Conservation (phyloP, 2,797 vertebrate genomes). For the Hyperoplus lanceolatus region DNA sequence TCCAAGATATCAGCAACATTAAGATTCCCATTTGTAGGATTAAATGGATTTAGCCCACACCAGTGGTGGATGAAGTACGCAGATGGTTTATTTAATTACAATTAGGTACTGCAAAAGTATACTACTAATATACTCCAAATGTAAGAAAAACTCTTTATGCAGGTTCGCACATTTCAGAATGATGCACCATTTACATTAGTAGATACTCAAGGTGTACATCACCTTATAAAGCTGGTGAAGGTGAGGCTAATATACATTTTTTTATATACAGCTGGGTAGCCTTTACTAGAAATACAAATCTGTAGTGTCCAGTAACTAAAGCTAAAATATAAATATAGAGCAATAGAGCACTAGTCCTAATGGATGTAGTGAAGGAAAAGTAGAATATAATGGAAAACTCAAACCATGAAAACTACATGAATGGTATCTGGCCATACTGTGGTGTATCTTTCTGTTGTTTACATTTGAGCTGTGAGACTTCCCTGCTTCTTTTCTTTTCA, state of each 20-base stretch:
- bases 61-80: too few relatives aligned
- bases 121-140: background rate
- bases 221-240: background rate
- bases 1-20: conserved; percentile 1
- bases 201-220: background rate
- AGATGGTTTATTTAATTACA: background rate
- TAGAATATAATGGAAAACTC: too few relatives aligned
- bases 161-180: background rate
- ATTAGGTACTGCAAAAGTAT: background rate
- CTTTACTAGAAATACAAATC: too few relatives aligned
- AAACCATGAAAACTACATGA: background rate
- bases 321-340: too few relatives aligned
- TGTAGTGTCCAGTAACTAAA: too few relatives aligned
- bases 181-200: background rate
- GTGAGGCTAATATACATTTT: background rate
- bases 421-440: background rate
- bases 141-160: background rate
- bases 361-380: too few relatives aligned
- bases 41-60: background rate
- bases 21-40: conserved; percentile 8
- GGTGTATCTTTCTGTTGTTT: background rate
- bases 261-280: background rate
- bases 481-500: background rate
- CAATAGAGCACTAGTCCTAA: too few relatives aligned
- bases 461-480: background rate